Evolutionary conservation across 2,797 vertebrate genomes (phyloP).

Genomic region (Halcyon chelicuti): DNA sequence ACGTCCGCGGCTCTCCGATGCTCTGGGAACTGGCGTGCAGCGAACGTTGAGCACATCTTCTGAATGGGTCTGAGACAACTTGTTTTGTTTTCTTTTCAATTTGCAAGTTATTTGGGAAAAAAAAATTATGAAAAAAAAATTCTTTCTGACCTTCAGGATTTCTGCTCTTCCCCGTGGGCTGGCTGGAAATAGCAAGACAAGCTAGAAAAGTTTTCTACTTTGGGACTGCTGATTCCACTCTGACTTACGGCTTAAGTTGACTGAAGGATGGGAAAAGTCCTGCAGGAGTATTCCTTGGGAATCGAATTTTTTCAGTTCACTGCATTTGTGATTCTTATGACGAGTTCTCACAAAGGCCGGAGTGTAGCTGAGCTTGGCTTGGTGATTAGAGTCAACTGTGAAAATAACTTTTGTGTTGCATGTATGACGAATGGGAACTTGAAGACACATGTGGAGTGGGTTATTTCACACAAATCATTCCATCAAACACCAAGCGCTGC

Average conservation of each 20-base stretch:
- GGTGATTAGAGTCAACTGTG: background rate
- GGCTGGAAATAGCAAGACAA: background rate
- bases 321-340: background rate
- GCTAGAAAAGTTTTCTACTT: background rate
- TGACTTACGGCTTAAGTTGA: background rate
- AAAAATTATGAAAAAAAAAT: no score
- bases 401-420: background rate
- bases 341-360: conserved; percentile 31
- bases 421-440: background rate
- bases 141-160: conserved; percentile 5
- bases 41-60: background rate
- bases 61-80: conserved; percentile 11
- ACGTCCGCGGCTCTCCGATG: background rate
- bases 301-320: background rate
- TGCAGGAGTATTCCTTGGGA: conserved; percentile 31
- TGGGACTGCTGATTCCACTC: background rate
- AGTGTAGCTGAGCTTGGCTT: background rate
- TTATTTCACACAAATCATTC: conserved; percentile 9
- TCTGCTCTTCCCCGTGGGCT: conserved; percentile 26
- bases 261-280: conserved; percentile 34
- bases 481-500: background rate
- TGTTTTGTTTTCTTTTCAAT: no score
- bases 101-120: background rate
- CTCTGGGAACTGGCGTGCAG: conserved; percentile 43
- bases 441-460: background rate